Conservation (phyloP, 2,888 invertebrate species). For the Chironomus riparius region DNA sequence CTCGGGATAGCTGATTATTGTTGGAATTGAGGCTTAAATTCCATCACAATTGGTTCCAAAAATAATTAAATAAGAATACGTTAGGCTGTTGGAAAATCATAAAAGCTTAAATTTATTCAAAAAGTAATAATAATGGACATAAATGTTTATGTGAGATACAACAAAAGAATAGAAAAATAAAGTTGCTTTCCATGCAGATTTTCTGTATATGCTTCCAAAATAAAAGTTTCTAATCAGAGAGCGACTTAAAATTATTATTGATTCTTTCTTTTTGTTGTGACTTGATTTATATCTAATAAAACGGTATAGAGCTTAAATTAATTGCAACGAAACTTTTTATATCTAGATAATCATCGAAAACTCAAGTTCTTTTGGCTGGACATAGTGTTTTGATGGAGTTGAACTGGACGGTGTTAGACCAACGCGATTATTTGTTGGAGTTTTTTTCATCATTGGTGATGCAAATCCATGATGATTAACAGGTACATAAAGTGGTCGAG, state of each 20-base stretch:
- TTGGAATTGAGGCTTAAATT: not conserved
- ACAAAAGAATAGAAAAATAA: not conserved
- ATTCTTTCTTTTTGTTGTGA: too few relatives aligned
- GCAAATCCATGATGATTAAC: slow-evolving; percentile 16
- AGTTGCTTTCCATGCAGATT: too few relatives aligned
- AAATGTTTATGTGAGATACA: not conserved
- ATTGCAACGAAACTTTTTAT: not conserved
- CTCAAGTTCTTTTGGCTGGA: slow-evolving; percentile 9
- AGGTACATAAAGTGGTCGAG: not conserved
- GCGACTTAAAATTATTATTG: too few relatives aligned
- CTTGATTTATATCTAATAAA: not conserved
- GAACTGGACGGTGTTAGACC: not conserved
- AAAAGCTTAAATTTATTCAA: not conserved
- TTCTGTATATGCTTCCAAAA: too few relatives aligned
- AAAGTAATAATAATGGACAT: not conserved
- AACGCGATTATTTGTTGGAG: not conserved
- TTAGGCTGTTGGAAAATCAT: not conserved
- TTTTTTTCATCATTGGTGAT: not conserved
- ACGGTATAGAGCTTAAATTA: not conserved
- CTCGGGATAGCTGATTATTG: not conserved
- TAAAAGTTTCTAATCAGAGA: too few relatives aligned
- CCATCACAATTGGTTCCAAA: not conserved
- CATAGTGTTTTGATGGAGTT: not conserved
- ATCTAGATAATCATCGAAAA: slow-evolving; percentile 10
- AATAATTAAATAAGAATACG: not conserved